Evolutionary conservation across 2,888 invertebrate species (phyloP), one percentile per base, ranked within the genome.

Genomic region (Epiperipatus broadwayi): DNA sequence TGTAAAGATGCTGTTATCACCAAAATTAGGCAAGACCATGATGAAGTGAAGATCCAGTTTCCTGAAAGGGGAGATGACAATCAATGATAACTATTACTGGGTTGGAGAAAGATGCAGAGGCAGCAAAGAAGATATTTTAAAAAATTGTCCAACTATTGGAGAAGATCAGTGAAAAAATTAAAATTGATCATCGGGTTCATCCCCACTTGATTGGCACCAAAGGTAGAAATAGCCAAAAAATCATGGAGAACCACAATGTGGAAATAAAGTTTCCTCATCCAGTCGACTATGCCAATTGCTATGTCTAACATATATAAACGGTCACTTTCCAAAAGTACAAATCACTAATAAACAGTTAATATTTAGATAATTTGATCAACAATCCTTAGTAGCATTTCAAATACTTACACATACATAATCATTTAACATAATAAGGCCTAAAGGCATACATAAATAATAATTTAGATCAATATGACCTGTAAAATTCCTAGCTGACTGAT

Each of bases 171-270:
- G 80, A 80, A 52, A 78, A 81, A 46, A 72, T 87, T 4, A 69
- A 48, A 8, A 76, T 91, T 47, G 85, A 89, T 58, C 70, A 74
- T 22, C 73, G 84, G 42, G 77, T 89, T 21, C 91, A 93, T 58
- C 74, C 87, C 20, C 73, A 89, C 43, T 71, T 93, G 40, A 93
- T 93, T 52, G 91, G 93, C n/a, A 67, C 72, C 8, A 71, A 74
- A 46, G 91, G 91, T 33, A 73, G 83, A 49, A 79, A 74, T 55
- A 83, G 93, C 52, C 70, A 74, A 43, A 75, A 76, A 59, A 76
- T 93, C 42, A 87, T 87, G 78, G 84, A 87, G 38, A 78, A 89
- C 44, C 87, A 66, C 59, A 77, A 78, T 55, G 91, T n/a, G n/a
- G n/a, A n/a, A n/a, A n/a, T n/a, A n/a, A n/a, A n/a, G n/a, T n/a